These are phyloP conservation scores for Apeltes quadracus DNA, from an alignment of 2,113 vertebrate genomes.

Conservation along the genomic window DNA sequence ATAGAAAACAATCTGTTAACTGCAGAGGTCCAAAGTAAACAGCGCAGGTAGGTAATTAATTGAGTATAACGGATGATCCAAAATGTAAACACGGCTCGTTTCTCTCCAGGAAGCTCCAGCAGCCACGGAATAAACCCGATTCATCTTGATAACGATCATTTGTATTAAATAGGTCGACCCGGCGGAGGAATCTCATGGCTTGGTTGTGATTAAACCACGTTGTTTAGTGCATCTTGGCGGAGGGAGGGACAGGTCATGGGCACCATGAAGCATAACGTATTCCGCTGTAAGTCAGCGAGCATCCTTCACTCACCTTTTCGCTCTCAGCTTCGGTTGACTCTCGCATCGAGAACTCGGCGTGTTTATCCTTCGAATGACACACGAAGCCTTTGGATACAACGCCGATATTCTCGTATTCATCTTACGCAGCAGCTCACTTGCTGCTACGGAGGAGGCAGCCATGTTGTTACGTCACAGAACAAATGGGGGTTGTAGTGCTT, in stretches of 20 bases:
- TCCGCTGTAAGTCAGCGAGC: not conserved
- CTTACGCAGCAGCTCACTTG: conserved; percentile 45
- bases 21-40: too few relatives aligned
- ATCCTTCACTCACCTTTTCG: conserved; percentile 49
- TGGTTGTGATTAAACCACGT: not conserved
- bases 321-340: conserved; percentile 38
- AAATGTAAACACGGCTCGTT: too few relatives aligned
- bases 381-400: conserved; percentile 31
- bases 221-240: not conserved
- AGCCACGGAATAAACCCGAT: too few relatives aligned
- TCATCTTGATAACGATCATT: too few relatives aligned
- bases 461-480: conserved; percentile 35
- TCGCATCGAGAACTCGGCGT: conserved; percentile 32
- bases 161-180: not conserved
- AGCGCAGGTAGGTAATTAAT: too few relatives aligned
- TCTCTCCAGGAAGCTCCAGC: too few relatives aligned
- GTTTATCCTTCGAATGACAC: conserved; percentile 46
- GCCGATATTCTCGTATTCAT: conserved; percentile 53
- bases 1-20: too few relatives aligned
- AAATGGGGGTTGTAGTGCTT: conserved; percentile 72
- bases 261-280: not conserved
- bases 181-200: not conserved
- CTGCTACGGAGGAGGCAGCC: conserved; percentile 66
- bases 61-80: too few relatives aligned
- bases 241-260: not conserved